These are phyloP conservation scores for Lutjanus campechanus DNA, from an alignment of 2,797 vertebrate genomes.

Conservation along the genomic window DNA sequence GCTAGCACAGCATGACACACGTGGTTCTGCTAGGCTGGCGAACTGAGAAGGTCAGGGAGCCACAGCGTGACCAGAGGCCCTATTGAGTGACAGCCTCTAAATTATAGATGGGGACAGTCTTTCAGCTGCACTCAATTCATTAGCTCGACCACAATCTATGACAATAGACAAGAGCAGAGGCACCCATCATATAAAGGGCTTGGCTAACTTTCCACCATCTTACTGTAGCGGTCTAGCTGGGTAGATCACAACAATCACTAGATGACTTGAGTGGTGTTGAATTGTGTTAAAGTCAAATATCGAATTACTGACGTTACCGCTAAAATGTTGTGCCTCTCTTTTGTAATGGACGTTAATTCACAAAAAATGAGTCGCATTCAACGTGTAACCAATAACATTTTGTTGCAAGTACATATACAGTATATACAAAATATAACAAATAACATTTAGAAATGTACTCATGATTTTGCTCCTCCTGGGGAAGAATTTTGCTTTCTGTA, in stretches of 20 bases:
- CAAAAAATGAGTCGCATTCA: neutral
- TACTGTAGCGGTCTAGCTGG: neutral
- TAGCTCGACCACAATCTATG: slow-evolving; percentile 51
- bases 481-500: too few species aligned
- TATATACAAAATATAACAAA: neutral
- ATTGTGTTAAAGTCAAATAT: slow-evolving; percentile 23
- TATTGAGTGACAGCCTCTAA: slow-evolving; percentile 71
- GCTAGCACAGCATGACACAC: slow-evolving; percentile 27
- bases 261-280: slow-evolving; percentile 16
- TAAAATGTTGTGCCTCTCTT: neutral
- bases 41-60: slow-evolving; percentile 70
- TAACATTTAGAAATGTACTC: neutral
- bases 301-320: neutral
- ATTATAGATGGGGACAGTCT: slow-evolving; percentile 75
- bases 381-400: neutral
- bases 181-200: slow-evolving; percentile 20
- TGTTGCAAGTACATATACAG: neutral
- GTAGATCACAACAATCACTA: slow-evolving; percentile 2
- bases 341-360: neutral
- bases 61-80: slow-evolving; percentile 55
- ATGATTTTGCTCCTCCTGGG: too few species aligned
- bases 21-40: slow-evolving; percentile 29
- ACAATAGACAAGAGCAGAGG: slow-evolving; percentile 45
- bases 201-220: slow-evolving; percentile 49
- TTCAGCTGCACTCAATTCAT: slow-evolving; percentile 73